Conservation (phyloP, 2,888 invertebrate species). For the Myopa tessellatipennis region DNA sequence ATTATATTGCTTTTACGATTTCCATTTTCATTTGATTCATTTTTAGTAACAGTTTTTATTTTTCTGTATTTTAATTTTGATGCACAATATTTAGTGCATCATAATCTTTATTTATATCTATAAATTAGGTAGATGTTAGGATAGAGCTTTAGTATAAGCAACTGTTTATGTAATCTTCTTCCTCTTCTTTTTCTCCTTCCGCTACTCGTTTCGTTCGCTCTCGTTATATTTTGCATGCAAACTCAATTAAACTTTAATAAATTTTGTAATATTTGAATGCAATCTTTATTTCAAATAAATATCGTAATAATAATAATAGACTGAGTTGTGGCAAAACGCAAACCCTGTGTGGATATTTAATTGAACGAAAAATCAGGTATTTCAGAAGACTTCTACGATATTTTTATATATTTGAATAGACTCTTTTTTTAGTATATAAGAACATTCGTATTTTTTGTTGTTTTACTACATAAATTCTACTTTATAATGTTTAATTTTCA, state of each 20-base stretch:
- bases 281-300: not conserved
- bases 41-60: not conserved
- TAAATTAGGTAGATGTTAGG: too few relatives aligned
- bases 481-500: too few relatives aligned
- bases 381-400: not conserved
- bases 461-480: too few relatives aligned
- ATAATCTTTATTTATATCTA: too few relatives aligned
- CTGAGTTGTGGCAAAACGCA: slow-evolving; percentile 62
- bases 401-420: too few relatives aligned
- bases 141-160: too few relatives aligned
- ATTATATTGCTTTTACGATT: too few relatives aligned
- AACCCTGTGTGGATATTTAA: slow-evolving; percentile 64
- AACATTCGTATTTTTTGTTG: too few relatives aligned
- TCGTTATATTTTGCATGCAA: slow-evolving; percentile 25
- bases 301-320: slow-evolving; percentile 45
- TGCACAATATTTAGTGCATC: too few relatives aligned
- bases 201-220: not conserved
- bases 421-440: too few relatives aligned
- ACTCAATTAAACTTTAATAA: not conserved
- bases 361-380: slow-evolving; percentile 46
- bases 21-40: not conserved
- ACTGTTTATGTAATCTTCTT: not conserved
- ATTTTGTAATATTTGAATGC: not conserved
- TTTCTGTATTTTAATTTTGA: too few relatives aligned
- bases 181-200: not conserved